Percentiles rank a stretch among this genome's conserved stretches.
Evolutionary conservation across 2,113 vertebrate genomes (phyloP).

Genomic region (Megaceryle maxima): DNA sequence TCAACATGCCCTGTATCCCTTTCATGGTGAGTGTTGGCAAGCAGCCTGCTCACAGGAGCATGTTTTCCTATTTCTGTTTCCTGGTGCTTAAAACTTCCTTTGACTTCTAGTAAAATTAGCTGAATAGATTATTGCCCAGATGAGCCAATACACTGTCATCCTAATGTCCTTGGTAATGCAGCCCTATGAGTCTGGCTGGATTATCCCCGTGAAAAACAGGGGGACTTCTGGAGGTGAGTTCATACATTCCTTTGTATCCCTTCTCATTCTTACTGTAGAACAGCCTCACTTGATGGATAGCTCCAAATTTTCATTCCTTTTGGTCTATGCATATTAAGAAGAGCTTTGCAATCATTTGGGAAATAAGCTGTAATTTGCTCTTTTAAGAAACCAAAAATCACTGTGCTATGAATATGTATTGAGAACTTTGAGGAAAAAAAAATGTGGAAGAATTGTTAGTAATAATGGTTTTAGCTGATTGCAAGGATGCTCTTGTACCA

Average conservation of each 20-base stretch:
- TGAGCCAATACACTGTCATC: background rate
- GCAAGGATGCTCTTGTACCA: background rate
- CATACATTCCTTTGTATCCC: background rate
- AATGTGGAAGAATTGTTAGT: background rate
- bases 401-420: background rate
- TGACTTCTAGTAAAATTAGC: background rate
- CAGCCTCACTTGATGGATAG: background rate
- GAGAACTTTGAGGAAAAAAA: background rate
- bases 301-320: background rate
- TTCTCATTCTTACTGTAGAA: background rate
- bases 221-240: background rate
- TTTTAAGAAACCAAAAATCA: background rate
- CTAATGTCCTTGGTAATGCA: background rate
- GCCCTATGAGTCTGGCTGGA: background rate
- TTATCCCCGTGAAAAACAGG: background rate
- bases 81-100: background rate
- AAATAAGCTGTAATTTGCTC: slow-evolving; percentile 1
- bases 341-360: background rate
- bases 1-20: background rate
- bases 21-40: background rate
- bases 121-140: background rate
- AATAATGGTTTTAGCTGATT: background rate
- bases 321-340: background rate
- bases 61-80: background rate
- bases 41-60: background rate